phyloP scores from a whole-genome alignment of 2,113 vertebrate genomes.

The Perccottus glenii region DNA sequence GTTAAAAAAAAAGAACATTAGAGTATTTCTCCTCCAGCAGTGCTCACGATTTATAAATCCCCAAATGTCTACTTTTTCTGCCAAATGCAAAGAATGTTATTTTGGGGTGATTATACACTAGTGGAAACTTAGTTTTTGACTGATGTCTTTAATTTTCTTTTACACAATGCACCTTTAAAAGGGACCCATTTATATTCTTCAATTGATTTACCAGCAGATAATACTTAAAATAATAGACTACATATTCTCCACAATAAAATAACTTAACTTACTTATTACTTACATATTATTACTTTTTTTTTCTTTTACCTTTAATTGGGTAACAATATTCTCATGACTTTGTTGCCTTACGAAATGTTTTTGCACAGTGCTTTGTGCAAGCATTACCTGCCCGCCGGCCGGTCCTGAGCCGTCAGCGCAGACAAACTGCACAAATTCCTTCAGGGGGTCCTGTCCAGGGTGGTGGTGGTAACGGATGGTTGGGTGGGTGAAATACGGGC shows the following conservation, averaged over 20 bases:
- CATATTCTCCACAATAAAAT: no score
- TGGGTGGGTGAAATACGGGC: conserved; percentile 95
- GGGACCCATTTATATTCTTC: neutral
- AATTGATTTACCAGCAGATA: no score
- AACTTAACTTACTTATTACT: neutral
- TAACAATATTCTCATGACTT: neutral
- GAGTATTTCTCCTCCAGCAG: no score
- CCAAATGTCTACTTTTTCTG: no score
- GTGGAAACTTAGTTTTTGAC: no score
- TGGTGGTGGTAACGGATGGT: conserved; percentile 98
- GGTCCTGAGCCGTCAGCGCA: conserved; percentile 93
- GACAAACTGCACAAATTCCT: conserved; percentile 96
- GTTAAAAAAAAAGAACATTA: no score
- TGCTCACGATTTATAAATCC: no score
- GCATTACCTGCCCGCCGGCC: conserved; percentile 89
- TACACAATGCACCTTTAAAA: neutral
- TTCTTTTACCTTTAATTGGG: no score
- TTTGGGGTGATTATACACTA: no score
- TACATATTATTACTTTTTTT: neutral
- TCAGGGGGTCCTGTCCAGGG: conserved; percentile 91
- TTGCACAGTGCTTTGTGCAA: neutral
- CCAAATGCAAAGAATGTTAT: no score
- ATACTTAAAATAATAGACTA: no score
- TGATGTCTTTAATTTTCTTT: no score
- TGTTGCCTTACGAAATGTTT: neutral